Conservation (phyloP, 2,113 vertebrate species). For the Campylomormyrus tamandua region DNA sequence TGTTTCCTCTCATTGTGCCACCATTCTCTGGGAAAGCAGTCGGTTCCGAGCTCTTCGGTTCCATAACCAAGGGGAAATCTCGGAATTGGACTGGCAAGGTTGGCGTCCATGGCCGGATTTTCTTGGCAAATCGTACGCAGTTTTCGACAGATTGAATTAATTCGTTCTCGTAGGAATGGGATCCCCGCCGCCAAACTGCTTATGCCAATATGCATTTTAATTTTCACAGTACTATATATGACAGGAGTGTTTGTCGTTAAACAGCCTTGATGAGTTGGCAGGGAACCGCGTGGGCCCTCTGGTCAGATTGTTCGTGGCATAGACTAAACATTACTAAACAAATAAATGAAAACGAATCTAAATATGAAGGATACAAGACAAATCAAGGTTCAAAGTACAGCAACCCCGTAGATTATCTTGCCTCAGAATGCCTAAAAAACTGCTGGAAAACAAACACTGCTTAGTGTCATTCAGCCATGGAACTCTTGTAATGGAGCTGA, state of each 20-base stretch:
- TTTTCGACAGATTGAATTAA: not conserved
- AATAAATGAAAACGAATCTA: not conserved
- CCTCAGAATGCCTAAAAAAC: not conserved
- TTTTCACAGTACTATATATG: not conserved
- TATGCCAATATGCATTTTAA: not conserved
- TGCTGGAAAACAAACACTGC: not conserved
- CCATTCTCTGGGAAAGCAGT: not conserved
- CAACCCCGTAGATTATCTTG: not conserved
- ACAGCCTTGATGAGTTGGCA: not conserved
- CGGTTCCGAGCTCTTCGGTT: not conserved
- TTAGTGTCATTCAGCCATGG: not conserved
- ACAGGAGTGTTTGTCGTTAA: not conserved
- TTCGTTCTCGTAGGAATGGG: no score
- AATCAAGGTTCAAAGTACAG: conserved; percentile 7
- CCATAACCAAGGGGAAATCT: not conserved
- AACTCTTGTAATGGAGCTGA: not conserved
- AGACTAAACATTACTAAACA: conserved; percentile 13
- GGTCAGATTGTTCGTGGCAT: not conserved
- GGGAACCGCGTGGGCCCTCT: not conserved
- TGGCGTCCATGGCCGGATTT: not conserved
- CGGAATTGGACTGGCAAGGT: not conserved
- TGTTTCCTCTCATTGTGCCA: conserved; percentile 7
- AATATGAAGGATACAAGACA: conserved; percentile 10
- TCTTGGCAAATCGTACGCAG: not conserved
- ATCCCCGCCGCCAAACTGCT: not conserved